phyloP scores from a whole-genome alignment of 2,888 invertebrate genomes.

The Machimus rusticus region DNA sequence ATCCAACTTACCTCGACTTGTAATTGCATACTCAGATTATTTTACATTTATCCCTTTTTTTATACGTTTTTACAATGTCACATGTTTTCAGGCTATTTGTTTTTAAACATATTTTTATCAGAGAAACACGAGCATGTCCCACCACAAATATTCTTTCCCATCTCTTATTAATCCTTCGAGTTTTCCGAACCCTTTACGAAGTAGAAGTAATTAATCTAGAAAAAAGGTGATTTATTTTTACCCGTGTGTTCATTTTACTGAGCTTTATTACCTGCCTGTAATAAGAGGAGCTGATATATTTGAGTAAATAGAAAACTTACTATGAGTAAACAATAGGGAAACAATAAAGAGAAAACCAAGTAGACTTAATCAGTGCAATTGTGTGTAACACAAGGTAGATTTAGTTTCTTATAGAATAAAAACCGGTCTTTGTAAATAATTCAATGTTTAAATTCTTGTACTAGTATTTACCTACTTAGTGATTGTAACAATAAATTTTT shows the following conservation, averaged over 20 bases:
- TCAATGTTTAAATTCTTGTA: background rate
- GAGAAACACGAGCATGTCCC: background rate
- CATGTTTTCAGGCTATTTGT: background rate
- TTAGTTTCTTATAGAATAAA: background rate
- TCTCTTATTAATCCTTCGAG: background rate
- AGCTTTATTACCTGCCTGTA: background rate
- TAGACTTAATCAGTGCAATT: slow-evolving; percentile 24
- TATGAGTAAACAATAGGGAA: background rate
- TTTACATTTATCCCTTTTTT: background rate
- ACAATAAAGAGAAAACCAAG: slow-evolving; percentile 2
- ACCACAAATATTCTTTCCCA: background rate
- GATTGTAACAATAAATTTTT: slow-evolving; percentile 15
- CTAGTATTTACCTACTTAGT: slow-evolving; percentile 10
- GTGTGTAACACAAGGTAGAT: slow-evolving; percentile 6
- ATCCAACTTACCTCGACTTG: background rate
- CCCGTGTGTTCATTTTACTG: slow-evolving; percentile 28
- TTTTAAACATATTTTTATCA: background rate
- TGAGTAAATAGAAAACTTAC: background rate
- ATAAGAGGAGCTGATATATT: background rate
- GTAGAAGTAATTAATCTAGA: background rate
- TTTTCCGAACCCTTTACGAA: background rate
- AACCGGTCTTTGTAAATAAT: background rate
- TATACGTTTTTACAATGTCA: background rate
- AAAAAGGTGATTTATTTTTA: background rate
- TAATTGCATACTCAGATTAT: background rate